Base-by-base conservation (phyloP, 2,888 invertebrate genomes). In the Caradrina kadenii region DNA sequence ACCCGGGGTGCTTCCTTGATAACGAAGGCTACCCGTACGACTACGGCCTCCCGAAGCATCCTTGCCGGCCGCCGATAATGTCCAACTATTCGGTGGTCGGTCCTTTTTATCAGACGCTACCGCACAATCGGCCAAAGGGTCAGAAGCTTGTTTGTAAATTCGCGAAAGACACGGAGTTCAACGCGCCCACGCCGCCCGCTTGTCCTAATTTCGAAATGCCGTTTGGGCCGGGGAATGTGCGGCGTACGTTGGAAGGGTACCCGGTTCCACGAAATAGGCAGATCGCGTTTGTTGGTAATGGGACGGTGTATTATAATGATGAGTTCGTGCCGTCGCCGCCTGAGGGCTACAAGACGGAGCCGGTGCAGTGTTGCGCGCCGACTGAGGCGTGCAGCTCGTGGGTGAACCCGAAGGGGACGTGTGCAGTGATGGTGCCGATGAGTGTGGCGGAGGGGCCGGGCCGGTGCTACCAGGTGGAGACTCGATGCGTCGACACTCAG, bases 231-330 rank as follows among this genome's bases (percentile, higher is more conserved):
- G 91, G 94, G 54, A 97, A 97, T 88, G 96, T 98, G 61, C 96
- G 98, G 79, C 98, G 98, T 88, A 98, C 98, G 6, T 97, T 97
- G 66, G 98, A 98, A 82, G 98, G 98, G 11, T 98, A 98, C 90
- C 98, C 98, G 0, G 96, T 97, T 63, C 96, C 96, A 69, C 92
- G 94, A 52, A 95, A 94, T 84, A 93, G 96, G 66, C 96, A 94
- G 81, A 96, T 96, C 64, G 96, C 96, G 17, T 93, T 94, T 75
- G 93, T 94, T 1, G 95, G 95, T 15, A 95, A 95, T 68, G 95
- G 94, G 8, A 93, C 94, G 6, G 93, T 94, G 79, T 95, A 94
- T 88, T 94, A 93, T 85, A 93, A 96, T 81, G 96, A 96, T 59
- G 96, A 96, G 88, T 97, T 97, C 80, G 96, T 97, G 78, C 97